phyloP scores from a whole-genome alignment of 2,888 invertebrate species.

The Sphecodes monilicornis region DNA sequence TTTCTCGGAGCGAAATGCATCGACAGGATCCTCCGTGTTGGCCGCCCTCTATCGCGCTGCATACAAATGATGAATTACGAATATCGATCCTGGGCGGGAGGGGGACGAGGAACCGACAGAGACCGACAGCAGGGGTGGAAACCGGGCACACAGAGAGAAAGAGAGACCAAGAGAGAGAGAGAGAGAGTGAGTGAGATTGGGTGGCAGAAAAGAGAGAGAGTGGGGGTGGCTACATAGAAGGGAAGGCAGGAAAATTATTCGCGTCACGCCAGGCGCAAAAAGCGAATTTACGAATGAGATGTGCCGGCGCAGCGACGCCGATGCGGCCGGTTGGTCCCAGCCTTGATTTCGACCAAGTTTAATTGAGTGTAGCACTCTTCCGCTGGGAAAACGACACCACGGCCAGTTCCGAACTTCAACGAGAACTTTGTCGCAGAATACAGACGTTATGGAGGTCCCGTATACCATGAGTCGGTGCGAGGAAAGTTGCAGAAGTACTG shows the following conservation, averaged over 20 bases:
- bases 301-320: constrained; percentile 70
- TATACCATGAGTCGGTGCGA: constrained; percentile 33
- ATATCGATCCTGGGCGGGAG: constrained; percentile 77
- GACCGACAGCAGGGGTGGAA: constrained; percentile 26
- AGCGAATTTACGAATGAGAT: constrained; percentile 78
- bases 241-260: constrained; percentile 75
- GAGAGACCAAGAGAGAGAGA: neutral
- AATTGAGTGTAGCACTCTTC: constrained; percentile 81
- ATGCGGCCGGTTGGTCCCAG: constrained; percentile 71
- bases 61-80: constrained; percentile 84
- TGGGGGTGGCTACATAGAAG: constrained; percentile 47
- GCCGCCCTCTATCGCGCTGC: constrained; percentile 79
- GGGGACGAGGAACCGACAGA: constrained; percentile 54
- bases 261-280: constrained; percentile 77
- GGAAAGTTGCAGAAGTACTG: constrained; percentile 34
- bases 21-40: constrained; percentile 67
- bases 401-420: constrained; percentile 62
- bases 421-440: constrained; percentile 65
- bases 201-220: neutral
- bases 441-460: constrained; percentile 57
- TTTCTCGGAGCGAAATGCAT: constrained; percentile 70
- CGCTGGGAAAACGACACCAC: constrained; percentile 71
- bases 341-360: constrained; percentile 81
- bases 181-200: constrained; percentile 1
- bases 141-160: neutral